Evolutionary conservation across 1,140 invertebrate genomes (phyloP).

Genomic region (Megalopta genalis): DNA sequence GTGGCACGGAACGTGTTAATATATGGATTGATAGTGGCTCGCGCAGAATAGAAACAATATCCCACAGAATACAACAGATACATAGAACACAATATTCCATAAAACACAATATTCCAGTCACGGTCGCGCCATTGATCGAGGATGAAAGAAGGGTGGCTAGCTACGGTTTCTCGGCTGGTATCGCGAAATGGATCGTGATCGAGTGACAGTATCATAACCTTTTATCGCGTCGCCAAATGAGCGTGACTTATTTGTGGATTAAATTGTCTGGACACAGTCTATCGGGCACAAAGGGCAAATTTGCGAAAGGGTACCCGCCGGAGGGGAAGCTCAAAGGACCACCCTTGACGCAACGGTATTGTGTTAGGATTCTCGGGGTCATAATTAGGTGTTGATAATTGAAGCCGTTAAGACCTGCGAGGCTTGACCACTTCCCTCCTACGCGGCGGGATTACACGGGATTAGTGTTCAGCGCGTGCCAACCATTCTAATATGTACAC

Average conservation of each 20-base stretch:
- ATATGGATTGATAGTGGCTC: too few species aligned
- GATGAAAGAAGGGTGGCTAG: background rate
- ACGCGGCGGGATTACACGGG: constrained; percentile 53
- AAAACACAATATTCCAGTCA: too few species aligned
- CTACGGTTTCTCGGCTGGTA: background rate
- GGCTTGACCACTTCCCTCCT: constrained; percentile 68
- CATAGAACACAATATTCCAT: too few species aligned
- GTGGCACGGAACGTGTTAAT: too few species aligned
- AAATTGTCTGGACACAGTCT: constrained; percentile 33
- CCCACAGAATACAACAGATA: too few species aligned
- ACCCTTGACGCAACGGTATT: constrained; percentile 53
- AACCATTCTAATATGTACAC: constrained; percentile 20
- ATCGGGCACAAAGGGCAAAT: constrained; percentile 60
- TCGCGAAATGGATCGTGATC: background rate
- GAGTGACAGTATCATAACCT: background rate
- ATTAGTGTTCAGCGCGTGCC: constrained; percentile 50
- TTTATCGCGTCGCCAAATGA: constrained; percentile 18
- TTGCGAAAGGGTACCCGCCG: constrained; percentile 52
- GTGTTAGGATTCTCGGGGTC: constrained; percentile 68
- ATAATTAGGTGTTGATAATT: constrained; percentile 79
- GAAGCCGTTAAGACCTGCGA: constrained; percentile 69
- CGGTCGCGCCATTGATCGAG: background rate
- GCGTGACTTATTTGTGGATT: constrained; percentile 40
- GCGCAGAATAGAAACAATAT: too few species aligned
- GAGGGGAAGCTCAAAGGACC: constrained; percentile 48